A percentile compares a stretch with the other conserved stretches of the same genome.
phyloP scores from a whole-genome alignment of 2,113 vertebrate species.

The Bungarus multicinctus region DNA sequence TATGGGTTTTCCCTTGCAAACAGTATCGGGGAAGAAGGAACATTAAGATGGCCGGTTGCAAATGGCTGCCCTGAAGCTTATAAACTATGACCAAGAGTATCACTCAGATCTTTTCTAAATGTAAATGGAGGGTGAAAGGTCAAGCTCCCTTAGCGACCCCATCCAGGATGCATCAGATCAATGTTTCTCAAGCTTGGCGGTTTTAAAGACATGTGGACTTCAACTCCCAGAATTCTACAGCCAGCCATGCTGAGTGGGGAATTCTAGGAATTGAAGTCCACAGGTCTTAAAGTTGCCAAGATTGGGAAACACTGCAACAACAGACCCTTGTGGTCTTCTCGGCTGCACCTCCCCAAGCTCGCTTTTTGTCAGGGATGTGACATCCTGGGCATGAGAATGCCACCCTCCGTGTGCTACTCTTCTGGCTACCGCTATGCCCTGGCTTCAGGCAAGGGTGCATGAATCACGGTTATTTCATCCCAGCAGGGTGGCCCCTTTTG shows the following conservation, averaged over 20 bases:
- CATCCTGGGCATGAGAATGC: not conserved
- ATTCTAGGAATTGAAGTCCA: not conserved
- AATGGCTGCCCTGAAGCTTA: not conserved
- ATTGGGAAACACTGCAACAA: not conserved
- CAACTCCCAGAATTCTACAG: no score
- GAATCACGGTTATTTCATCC: conserved; percentile 21
- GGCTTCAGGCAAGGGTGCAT: not conserved
- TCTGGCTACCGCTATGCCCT: not conserved
- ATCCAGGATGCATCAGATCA: not conserved
- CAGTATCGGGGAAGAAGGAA: not conserved
- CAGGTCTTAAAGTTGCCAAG: not conserved
- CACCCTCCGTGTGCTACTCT: not conserved
- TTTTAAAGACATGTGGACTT: not conserved
- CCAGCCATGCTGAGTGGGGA: no score
- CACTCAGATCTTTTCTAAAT: not conserved
- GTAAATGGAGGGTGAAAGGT: not conserved
- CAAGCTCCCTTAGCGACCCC: not conserved
- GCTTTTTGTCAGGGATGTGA: not conserved
- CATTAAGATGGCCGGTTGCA: not conserved
- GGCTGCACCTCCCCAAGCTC: not conserved
- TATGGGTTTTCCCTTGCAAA: not conserved
- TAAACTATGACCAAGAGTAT: not conserved
- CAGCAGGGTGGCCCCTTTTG: conserved; percentile 4
- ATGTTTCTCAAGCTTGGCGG: no score
- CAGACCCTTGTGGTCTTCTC: fast-evolving